Base-by-base conservation (phyloP, 2,888 invertebrate genomes). In the Drosophila rellima region DNA sequence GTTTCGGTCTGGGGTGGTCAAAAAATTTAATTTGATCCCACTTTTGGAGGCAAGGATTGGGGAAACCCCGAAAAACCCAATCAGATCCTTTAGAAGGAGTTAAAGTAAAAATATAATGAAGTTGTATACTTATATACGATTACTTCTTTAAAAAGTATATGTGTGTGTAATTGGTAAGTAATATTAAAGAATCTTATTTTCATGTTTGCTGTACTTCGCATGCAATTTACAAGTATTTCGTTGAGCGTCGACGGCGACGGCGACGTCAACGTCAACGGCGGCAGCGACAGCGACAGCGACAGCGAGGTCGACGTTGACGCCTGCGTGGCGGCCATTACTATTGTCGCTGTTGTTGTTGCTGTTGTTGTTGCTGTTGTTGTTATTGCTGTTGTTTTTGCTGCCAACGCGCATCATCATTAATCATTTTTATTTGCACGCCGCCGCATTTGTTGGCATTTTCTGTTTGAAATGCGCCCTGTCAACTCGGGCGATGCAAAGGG, bases 391-490 rank as follows among this genome's bases (percentile, higher is more conserved):
- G 65, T 29, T 74, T 76, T 13, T 40, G 59, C 80, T 80, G 82
- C 85, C 83, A 78, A 59, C 75, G 77, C 78, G 87, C 86, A 88
- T 88, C 88, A 89, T 82, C 89, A 90, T 90, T 89, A 90, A 90
- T 90, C 90, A 90, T 90, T 89, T 90, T 90, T 90, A 90, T 90
- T 90, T 88, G 90, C 89, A 80, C 81, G 85, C 87, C 80, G 82
- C 83, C 90, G 85, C 86, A 85, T 87, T 89, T 85, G 84, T 73
- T 80, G 88, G 86, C 88, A 82, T 85, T 85, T 78, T 85, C 76
- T 76, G 70, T 78, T 82, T 78, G 76, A 82, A 84, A 84, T 78
- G 78, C 75, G 76, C 79, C 81, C 82, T 70, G 72, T 80, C 68
- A 56, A 55, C 39, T 45, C 66, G 23, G 54, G 35, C 23, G 35